A percentile compares a stretch with the other conserved stretches of the same genome.
These are phyloP conservation scores for Elegia similella DNA, from an alignment of 2,888 invertebrate genomes.

Conservation along the genomic window DNA sequence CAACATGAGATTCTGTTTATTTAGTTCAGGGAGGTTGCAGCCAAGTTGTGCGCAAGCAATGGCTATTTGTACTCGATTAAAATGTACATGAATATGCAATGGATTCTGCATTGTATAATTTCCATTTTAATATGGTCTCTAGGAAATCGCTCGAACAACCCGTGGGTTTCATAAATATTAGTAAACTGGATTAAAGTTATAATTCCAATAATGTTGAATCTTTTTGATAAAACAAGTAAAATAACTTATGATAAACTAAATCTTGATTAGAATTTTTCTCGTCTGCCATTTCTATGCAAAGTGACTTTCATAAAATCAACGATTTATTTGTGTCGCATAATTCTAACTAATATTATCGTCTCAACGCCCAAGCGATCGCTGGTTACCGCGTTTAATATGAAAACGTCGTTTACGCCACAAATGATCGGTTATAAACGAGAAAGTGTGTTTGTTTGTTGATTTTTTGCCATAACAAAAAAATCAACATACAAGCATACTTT, in stretches of 20 bases:
- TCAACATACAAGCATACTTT: too few relatives aligned
- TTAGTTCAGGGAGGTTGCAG: slow-evolving; percentile 47
- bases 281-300: background rate
- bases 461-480: too few relatives aligned
- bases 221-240: background rate
- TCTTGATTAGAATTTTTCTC: background rate
- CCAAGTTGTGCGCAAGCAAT: slow-evolving; percentile 18
- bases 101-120: slow-evolving; percentile 20
- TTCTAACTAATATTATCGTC: too few relatives aligned
- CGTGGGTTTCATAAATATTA: slow-evolving; percentile 24
- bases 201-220: background rate
- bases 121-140: slow-evolving; percentile 19
- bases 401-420: too few relatives aligned
- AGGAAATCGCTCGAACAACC: slow-evolving; percentile 24
- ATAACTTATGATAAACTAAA: background rate
- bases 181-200: slow-evolving; percentile 12
- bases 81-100: slow-evolving; percentile 18
- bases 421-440: too few relatives aligned
- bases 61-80: slow-evolving; percentile 18
- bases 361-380: too few relatives aligned
- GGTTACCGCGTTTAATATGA: too few relatives aligned
- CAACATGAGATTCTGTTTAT: slow-evolving; percentile 62
- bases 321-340: too few relatives aligned
- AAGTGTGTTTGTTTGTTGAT: too few relatives aligned
- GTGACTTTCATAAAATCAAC: background rate